Percentiles rank a stretch among this genome's conserved stretches.
Evolutionary conservation across 1,140 invertebrate species (phyloP).

Genomic region (Gryon sp.): DNA sequence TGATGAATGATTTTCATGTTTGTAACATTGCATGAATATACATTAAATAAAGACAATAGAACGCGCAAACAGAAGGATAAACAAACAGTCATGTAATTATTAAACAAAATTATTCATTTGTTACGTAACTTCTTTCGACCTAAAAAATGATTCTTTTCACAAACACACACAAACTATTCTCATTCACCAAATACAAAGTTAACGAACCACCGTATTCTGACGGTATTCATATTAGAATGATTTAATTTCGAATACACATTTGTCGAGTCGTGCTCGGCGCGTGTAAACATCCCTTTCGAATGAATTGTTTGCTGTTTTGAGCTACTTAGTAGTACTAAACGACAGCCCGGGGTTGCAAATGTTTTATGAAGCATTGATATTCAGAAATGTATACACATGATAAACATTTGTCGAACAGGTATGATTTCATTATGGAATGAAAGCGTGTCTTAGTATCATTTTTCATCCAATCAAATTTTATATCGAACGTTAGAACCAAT

Average conservation of each 20-base stretch:
- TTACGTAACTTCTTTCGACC: neutral
- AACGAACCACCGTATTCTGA: conserved; percentile 23
- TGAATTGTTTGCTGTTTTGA: conserved; percentile 34
- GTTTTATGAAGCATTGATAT: conserved; percentile 13
- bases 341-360: conserved; percentile 10
- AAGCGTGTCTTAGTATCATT: no score
- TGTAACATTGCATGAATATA: no score
- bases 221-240: conserved; percentile 44
- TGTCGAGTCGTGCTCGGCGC: conserved; percentile 20
- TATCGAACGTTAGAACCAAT: no score
- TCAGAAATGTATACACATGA: conserved; percentile 3
- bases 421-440: no score
- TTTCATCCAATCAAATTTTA: no score
- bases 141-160: conserved; percentile 12
- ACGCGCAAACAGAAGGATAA: no score
- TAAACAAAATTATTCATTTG: conserved; percentile 25
- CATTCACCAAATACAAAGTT: conserved; percentile 29
- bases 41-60: no score
- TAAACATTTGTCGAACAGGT: conserved; percentile 9
- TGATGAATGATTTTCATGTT: no score
- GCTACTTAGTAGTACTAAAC: conserved; percentile 33
- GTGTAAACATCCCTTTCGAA: conserved; percentile 36
- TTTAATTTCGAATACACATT: conserved; percentile 37
- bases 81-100: no score
- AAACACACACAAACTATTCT: conserved; percentile 15